Evolutionary conservation across 2,113 vertebrate genomes (phyloP), one percentile per base, ranked within the genome.

Genomic region (Gambusia affinis): DNA sequence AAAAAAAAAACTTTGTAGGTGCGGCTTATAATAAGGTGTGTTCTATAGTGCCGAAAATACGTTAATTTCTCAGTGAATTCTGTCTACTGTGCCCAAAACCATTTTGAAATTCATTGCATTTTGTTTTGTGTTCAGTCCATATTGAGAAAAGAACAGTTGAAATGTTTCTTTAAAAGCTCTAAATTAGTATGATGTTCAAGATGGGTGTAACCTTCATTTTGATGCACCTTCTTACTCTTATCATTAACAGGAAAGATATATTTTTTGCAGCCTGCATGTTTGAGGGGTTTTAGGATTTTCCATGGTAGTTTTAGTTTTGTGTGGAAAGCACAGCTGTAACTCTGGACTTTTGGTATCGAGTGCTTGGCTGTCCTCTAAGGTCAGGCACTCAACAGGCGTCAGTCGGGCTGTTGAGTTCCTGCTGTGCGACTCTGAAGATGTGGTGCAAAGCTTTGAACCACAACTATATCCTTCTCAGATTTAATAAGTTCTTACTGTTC

Each of bases 241-340:
- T 17, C 17, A 47, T 47, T 17, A 17, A 19, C 44, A 47, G 4
- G 17, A 47, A 47, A 7, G 44, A 47, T 4, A 47, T 4, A 47
- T 47, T 44, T 44, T 19, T 47, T 47, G 14, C 44, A 19, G 14
- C 44, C 44, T 19, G 44, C 17, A 19, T 17, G 17, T 65, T 44
- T 69, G 62, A 51, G 64, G 24, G 67, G 72, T 44, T 73, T 64
- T 61, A 65, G 57, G 7, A n/a, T n/a, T 69, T 79, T 84, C n/a
- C 75, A 73, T 83, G 78, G 77, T 42, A 39, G 27, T 79, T 74
- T 83, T 37, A 11, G 10, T 37, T 87, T 19, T 80, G 11, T 82
- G 73, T 44, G 28, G 64, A 82, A 68, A 74, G 74, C 74, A 76
- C 92, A 89, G 90, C 90, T 92, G 91, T 90, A 85, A 73, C 84